A percentile compares a stretch with the other conserved stretches of the same genome.
Conservation (phyloP, 2,797 vertebrate genomes). For the Onychomys arenicola region DNA sequence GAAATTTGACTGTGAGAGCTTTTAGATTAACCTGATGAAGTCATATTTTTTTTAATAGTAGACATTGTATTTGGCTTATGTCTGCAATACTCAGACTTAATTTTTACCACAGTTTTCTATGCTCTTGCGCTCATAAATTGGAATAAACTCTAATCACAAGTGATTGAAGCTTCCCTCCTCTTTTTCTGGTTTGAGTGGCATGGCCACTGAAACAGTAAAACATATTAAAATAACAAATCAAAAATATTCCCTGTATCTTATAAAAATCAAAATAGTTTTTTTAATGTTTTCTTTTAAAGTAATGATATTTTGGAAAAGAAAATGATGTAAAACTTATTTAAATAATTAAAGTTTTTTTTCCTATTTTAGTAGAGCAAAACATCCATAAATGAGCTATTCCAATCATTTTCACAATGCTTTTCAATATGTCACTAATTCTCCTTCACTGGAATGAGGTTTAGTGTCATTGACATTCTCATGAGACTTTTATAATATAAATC, state of each 20-base stretch:
- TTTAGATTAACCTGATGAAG: constrained; percentile 49
- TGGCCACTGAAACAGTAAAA: not conserved
- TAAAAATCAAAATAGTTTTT: not conserved
- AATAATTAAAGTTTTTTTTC: constrained; percentile 39
- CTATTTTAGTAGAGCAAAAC: constrained; percentile 10
- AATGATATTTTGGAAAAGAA: not conserved
- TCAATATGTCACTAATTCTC: constrained; percentile 51
- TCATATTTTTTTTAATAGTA: not conserved
- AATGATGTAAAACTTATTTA: not conserved
- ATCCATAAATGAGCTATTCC: not conserved
- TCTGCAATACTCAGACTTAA: constrained; percentile 6
- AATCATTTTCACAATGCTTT: constrained; percentile 55
- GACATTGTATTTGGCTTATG: constrained; percentile 14
- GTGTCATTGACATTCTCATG: constrained; percentile 68
- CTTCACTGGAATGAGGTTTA: constrained; percentile 16
- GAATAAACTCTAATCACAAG: not conserved
- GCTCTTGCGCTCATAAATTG: not conserved
- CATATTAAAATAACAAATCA: not conserved
- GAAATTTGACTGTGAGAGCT: not conserved
- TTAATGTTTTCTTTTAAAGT: constrained; percentile 12
- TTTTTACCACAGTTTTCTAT: not conserved
- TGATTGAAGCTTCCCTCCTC: accelerated
- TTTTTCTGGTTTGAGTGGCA: not conserved
- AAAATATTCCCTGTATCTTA: not conserved
- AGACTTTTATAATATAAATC: constrained; percentile 73